Evolutionary conservation across 2,797 vertebrate genomes (phyloP).

Genomic region (Acanthis flammea): DNA sequence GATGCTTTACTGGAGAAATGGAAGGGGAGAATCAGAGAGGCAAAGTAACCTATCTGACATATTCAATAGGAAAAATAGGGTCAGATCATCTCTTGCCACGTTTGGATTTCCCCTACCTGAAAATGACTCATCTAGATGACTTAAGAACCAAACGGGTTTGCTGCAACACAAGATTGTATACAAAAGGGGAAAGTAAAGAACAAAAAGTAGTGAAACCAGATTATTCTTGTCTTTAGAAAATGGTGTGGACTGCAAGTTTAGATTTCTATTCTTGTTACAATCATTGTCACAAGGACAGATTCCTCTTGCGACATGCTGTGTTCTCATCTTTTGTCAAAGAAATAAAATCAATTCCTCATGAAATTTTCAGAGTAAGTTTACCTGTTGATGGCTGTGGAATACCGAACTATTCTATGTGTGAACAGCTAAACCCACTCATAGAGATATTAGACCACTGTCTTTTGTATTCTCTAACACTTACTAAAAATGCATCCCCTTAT

Average conservation of each 20-base stretch:
- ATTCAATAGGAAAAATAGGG: background rate
- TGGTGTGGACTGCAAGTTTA: background rate
- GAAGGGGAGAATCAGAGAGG: background rate
- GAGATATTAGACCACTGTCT: background rate
- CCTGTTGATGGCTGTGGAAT: background rate
- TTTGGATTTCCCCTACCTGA: background rate
- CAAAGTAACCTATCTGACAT: background rate
- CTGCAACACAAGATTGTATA: background rate
- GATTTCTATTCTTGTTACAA: background rate
- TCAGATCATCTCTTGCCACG: background rate
- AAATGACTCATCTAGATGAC: background rate
- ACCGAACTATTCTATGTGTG: background rate
- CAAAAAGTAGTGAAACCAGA: background rate
- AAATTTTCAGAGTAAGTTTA: conserved; percentile 28
- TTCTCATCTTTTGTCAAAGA: background rate
- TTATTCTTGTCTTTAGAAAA: background rate
- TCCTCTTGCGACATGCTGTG: background rate
- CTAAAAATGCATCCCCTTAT: background rate
- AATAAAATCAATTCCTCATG: conserved; percentile 41
- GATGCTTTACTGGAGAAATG: background rate
- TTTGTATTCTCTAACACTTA: background rate
- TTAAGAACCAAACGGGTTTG: background rate
- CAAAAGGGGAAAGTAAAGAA: background rate
- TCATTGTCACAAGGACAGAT: background rate
- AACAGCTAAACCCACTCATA: background rate